A percentile compares a stretch with the other conserved stretches of the same genome.
These are phyloP conservation scores for Rhopalosiphum maidis DNA, from an alignment of 1,140 invertebrate species.

Conservation along the genomic window DNA sequence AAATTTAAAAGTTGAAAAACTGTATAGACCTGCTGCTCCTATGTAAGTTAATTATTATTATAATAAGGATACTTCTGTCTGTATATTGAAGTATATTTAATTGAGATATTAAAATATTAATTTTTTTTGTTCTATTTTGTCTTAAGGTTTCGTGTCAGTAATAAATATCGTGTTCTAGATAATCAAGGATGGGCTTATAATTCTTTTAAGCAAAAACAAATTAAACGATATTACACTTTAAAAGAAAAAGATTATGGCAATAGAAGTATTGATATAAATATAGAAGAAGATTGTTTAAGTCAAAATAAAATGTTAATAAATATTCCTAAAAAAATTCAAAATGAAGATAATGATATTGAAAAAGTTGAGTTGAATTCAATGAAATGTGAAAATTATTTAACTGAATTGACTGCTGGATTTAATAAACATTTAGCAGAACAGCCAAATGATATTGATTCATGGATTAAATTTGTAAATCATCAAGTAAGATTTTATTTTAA, in stretches of 20 bases:
- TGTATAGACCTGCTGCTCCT: slow-evolving; percentile 50
- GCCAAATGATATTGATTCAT: slow-evolving; percentile 66
- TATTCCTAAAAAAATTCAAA: neutral
- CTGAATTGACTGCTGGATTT: slow-evolving; percentile 65
- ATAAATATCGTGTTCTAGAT: slow-evolving; percentile 37
- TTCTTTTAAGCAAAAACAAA: slow-evolving; percentile 28
- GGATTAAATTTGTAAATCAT: slow-evolving; percentile 69
- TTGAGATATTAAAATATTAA: slow-evolving; percentile 19
- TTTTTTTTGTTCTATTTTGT: slow-evolving; percentile 29
- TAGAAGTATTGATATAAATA: neutral
- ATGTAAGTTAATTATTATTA: slow-evolving; percentile 1
- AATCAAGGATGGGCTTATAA: slow-evolving; percentile 28
- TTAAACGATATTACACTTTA: slow-evolving; percentile 44
- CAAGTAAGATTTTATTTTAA: slow-evolving; percentile 64
- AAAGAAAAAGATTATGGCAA: slow-evolving; percentile 52
- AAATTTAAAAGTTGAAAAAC: slow-evolving; percentile 56
- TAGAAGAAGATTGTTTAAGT: slow-evolving; percentile 33
- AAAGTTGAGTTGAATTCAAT: slow-evolving; percentile 53
- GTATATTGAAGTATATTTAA: neutral
- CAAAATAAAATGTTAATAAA: slow-evolving; percentile 42
- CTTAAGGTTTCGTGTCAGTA: slow-evolving; percentile 43
- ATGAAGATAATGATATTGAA: neutral
- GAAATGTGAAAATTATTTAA: slow-evolving; percentile 65
- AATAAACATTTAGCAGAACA: slow-evolving; percentile 66
- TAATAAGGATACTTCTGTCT: neutral